These are phyloP conservation scores for Diarsia rubi DNA, from an alignment of 2,888 invertebrate species.

Conservation along the genomic window DNA sequence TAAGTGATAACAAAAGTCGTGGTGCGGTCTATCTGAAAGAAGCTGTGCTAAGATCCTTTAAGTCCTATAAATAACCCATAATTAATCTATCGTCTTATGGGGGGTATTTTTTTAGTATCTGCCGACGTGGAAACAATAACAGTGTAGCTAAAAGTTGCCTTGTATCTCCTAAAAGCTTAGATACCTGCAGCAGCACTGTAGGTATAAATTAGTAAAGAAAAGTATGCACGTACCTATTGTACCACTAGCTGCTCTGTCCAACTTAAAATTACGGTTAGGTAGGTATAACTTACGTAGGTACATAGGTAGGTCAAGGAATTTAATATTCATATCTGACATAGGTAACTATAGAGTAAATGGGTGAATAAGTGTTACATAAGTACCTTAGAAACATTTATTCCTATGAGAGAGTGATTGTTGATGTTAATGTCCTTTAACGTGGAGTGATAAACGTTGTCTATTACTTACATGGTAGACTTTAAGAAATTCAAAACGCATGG, in stretches of 20 bases:
- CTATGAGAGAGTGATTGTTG: conserved; percentile 62
- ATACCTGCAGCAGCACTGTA: conserved; percentile 56
- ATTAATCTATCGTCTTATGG: conserved; percentile 28
- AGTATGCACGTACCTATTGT: conserved; percentile 49
- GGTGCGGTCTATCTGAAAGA: conserved; percentile 44
- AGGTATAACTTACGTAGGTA: conserved; percentile 53
- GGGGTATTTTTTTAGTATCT: conserved; percentile 43
- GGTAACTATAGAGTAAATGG: conserved; percentile 32
- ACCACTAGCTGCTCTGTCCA: conserved; percentile 59
- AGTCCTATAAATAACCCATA: conserved; percentile 36
- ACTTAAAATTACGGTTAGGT: conserved; percentile 51
- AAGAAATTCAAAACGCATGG: conserved; percentile 67
- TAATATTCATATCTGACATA: conserved; percentile 54
- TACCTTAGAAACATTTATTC: conserved; percentile 50
- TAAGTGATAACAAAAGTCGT: conserved; percentile 55
- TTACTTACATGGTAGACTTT: conserved; percentile 67
- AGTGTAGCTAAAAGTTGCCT: conserved; percentile 65
- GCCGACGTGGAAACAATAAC: conserved; percentile 41
- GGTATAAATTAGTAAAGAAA: conserved; percentile 55
- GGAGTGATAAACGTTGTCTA: conserved; percentile 64
- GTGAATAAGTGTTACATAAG: conserved; percentile 42
- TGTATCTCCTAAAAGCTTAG: conserved; percentile 64
- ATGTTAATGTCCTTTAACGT: conserved; percentile 58
- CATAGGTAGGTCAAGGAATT: conserved; percentile 58
- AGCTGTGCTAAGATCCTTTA: conserved; percentile 50